Base-by-base conservation (phyloP, 1,140 invertebrate genomes). In the Anoplophora glabripennis region DNA sequence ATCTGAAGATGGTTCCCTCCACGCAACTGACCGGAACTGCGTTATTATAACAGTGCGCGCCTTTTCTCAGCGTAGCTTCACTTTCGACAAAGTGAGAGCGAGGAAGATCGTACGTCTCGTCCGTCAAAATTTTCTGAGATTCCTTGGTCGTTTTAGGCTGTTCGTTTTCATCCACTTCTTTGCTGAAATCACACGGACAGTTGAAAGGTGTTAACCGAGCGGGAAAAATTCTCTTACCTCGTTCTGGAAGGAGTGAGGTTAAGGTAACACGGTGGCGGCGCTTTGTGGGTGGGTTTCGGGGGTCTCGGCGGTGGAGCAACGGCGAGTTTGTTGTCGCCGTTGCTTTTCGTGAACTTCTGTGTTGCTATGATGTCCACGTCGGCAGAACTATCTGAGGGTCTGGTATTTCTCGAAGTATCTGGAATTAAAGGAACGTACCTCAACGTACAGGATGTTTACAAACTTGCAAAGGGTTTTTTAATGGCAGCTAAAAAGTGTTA, bases 41-140 rank as follows among this genome's bases (percentile, higher is more conserved):
- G 76, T 90, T 90, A n/a, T 84, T 83, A 65, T 89, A 89, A 61
- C 82, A 86, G 69, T 89, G 86, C 49, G 79, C 70, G 0, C 73
- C 61, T 42, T 61, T 53, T 9, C 71, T 66, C 15, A 57, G 68
- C 4, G 62, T 64, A 18, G 72, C 68, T 28, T 76, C 63, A 47
- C 57, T 67, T 65, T 77, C 76, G 46, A 64, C 70, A 47, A 78
- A 78, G 71, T 89, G 84, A 45, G 84, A 84, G 57, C 86, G 79
- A 21, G 87, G 86, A 76, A 89, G 85, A 71, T 90, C 88, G 65
- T 89, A 88, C 61, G 82, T 84, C 40, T 89, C 87, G 73, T 89
- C 87, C 61, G 63, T 67, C 8, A 69, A 42, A 9, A 65, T 17
- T 49, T 64, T 61, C 47, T 61, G 45, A 12, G 53, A 35, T 9